Evolutionary conservation across 1,140 invertebrate genomes (phyloP), one percentile per base, ranked within the genome.

Genomic region (Bombus affinis): DNA sequence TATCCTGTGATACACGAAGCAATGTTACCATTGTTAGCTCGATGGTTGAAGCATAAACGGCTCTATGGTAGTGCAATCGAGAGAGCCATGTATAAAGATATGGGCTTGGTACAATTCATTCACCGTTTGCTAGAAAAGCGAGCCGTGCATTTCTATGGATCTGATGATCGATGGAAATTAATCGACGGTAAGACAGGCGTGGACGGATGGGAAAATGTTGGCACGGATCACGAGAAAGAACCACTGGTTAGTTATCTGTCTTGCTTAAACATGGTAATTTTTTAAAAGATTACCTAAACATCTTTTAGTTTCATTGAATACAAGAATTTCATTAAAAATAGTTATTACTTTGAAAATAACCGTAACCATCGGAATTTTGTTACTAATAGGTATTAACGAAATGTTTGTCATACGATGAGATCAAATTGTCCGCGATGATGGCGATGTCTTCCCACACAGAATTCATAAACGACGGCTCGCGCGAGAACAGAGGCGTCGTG

Each of bases 391-490:
- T 95, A 12, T 86, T 97, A 47, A 91, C 95, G 37, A 94, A 95
- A 57, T 96, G 96, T 90, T 89, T 96, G 80, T 95, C 96, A 81
- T 96, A 97, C 91, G 95, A 96, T 81, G 96, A 96, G 91, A 96
- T 96, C 75, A 96, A 96, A 91, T 86, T 97, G 4, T 96, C 96
- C 0, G 95, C 96, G 0, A 93, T 97, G 90, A 94, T 97, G 32
- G 95, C 95, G 32, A 93, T 97, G 15, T 96, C 96, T 12, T 96
- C 96, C 0, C 94, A 95, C 80, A 96, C 96, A 4, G 96, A 96
- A 88, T 97, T 97, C 87, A 96, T 97, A 75, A 97, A 97, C 85
- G 95, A 97, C 88, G 97, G 96, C 8, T 93, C 95, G 28, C 94
- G 96, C n/a, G 93, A 95, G 22, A 97, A 97, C 88, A 92, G 92